Base-by-base conservation (phyloP, 2,888 invertebrate genomes). In the Pycnomerus fuliginosus region DNA sequence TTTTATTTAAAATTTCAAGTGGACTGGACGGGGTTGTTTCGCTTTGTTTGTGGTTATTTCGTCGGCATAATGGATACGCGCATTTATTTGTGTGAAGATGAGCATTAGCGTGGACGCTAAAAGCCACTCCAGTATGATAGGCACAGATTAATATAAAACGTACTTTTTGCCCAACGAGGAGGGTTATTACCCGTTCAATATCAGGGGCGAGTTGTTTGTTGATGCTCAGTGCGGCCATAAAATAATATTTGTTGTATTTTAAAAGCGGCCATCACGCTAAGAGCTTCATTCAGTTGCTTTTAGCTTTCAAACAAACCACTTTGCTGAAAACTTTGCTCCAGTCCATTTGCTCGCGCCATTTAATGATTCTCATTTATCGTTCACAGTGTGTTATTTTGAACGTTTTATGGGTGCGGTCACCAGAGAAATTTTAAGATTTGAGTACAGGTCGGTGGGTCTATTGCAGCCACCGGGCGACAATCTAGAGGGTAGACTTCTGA, bases 391-490 rank as follows among this genome's bases (percentile, higher is more conserved):
- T 61, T 61, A 56, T 61, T 59, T 60, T 60, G 56, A 59, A 55
- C 56, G 52, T 57, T 61, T 54, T 58, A 51, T 48, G 48, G 44
- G n/a, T 37, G 28, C 37, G 27, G 31, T 16, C 29, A 17, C 13
- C 8, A 20, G 22, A n/a, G 35, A 16, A 25, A 30, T 20, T 16
- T n/a, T n/a, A 20, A 31, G 15, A 8, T 16, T 14, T 32, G 28
- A 35, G 36, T 42, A 36, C 42, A 43, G 34, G 25, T 27, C 22
- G 63, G 60, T 68, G 64, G 67, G 59, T 66, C 61, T 65, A 59
- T 72, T 71, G 64, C 70, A 72, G 72, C 69, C 71, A 68, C 64
- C 70, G 65, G 69, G 66, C 68, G 70, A 68, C 69, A 68, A 67
- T 67, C 65, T 69, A 68, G 62, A 53, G 45, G 56, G 53, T 55